Conservation (phyloP, 2,888 invertebrate genomes). For the Sympetrum striolatum region DNA sequence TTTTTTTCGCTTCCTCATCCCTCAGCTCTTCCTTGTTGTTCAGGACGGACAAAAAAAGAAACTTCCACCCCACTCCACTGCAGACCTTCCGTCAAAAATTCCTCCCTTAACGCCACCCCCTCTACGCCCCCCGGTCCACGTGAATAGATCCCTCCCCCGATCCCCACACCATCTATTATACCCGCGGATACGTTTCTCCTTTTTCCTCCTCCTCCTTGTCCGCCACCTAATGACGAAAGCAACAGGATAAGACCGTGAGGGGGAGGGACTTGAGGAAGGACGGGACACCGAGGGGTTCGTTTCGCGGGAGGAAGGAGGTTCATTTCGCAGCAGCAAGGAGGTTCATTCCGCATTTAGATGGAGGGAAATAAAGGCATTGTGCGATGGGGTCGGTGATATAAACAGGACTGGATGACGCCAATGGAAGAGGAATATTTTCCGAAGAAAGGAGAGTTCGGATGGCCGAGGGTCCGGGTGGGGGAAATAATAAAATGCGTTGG, state of each 20-base stretch:
- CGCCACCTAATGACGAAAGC: conserved; percentile 24
- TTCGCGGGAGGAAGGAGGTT: neutral
- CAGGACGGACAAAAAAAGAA: conserved; percentile 1
- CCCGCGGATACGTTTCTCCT: neutral
- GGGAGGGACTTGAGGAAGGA: neutral
- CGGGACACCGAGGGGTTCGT: neutral
- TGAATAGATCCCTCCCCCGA: neutral
- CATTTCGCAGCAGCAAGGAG: neutral
- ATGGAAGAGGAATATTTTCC: neutral
- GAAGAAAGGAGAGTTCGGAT: neutral
- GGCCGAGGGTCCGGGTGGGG: neutral
- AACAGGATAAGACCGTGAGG: conserved; percentile 16
- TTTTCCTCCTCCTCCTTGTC: conserved; percentile 8
- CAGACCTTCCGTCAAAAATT: neutral
- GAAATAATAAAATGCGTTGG: neutral
- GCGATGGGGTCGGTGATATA: conserved; percentile 7
- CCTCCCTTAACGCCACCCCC: neutral
- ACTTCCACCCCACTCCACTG: neutral
- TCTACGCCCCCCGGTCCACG: neutral
- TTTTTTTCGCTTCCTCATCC: conserved; percentile 25
- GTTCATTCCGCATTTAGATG: conserved; percentile 5
- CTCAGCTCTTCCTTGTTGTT: conserved; percentile 4
- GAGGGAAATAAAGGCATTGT: neutral
- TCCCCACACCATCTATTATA: conserved; percentile 20
- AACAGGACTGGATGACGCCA: conserved; percentile 1